Evolutionary conservation across 2,797 vertebrate genomes (phyloP).

Genomic region (Alectoris magna): DNA sequence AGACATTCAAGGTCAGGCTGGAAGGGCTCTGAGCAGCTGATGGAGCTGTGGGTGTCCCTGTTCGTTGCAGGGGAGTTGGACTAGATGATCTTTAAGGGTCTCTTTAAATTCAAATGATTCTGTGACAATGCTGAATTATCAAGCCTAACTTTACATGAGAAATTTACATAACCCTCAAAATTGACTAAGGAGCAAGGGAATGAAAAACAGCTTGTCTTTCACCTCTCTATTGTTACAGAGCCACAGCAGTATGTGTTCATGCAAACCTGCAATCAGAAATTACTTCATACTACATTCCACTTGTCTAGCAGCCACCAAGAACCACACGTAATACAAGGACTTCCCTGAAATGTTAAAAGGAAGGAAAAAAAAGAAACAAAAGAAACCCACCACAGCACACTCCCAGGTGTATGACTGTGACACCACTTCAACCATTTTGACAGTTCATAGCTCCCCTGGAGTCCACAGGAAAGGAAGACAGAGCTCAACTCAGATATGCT

Average conservation of each 20-base stretch:
- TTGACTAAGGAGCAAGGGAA: background rate
- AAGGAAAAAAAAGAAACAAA: too few species aligned
- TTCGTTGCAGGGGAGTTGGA: too few species aligned
- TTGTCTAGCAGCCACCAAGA: background rate
- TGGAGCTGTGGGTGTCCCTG: too few species aligned
- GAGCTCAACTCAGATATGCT: background rate
- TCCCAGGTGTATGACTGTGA: background rate
- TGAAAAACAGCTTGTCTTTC: background rate
- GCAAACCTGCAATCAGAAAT: background rate
- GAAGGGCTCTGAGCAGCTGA: too few species aligned
- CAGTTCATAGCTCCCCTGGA: background rate
- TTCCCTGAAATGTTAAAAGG: background rate
- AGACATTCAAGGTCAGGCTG: too few species aligned
- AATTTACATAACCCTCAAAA: background rate
- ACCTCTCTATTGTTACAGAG: background rate
- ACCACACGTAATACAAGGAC: background rate
- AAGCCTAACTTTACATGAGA: background rate
- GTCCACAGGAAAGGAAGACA: background rate
- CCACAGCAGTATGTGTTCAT: background rate
- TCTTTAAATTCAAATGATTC: too few species aligned
- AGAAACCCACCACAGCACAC: accelerated
- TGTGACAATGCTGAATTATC: background rate
- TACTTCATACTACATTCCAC: background rate
- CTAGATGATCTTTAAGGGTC: too few species aligned
- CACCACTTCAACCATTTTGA: background rate